phyloP scores from a whole-genome alignment of 1,140 invertebrate genomes.

The Ceratitis capitata region DNA sequence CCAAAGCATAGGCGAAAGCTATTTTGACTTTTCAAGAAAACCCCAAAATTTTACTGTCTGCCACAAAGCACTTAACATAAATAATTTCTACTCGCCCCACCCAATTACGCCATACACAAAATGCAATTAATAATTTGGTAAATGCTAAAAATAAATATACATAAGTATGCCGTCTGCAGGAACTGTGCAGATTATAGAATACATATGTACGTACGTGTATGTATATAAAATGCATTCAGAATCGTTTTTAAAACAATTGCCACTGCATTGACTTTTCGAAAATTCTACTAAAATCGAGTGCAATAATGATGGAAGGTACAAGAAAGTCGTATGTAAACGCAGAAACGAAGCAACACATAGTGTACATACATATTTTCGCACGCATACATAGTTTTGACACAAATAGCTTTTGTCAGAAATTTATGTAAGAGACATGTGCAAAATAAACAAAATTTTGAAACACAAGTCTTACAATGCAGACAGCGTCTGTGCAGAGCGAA shows the following conservation, averaged over 20 bases:
- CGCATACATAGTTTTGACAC: neutral
- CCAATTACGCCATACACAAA: neutral
- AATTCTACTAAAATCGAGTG: neutral
- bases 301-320: neutral
- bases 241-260: neutral
- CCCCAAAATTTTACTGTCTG: neutral
- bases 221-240: too few relatives aligned
- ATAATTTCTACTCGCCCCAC: neutral
- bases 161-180: neutral
- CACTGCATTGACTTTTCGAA: neutral
- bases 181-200: too few relatives aligned
- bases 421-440: neutral
- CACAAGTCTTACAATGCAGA: neutral
- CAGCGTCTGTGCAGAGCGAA: neutral
- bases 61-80: neutral
- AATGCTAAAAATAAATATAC: neutral
- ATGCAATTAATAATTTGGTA: conserved; percentile 31
- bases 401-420: conserved; percentile 14
- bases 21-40: neutral
- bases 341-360: neutral
- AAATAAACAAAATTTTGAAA: neutral
- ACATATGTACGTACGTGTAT: too few relatives aligned
- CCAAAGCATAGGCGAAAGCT: neutral
- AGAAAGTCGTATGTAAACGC: neutral
- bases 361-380: too few relatives aligned